Conservation (phyloP, 2,888 invertebrate genomes). For the Rotaria magnacalcarata region DNA sequence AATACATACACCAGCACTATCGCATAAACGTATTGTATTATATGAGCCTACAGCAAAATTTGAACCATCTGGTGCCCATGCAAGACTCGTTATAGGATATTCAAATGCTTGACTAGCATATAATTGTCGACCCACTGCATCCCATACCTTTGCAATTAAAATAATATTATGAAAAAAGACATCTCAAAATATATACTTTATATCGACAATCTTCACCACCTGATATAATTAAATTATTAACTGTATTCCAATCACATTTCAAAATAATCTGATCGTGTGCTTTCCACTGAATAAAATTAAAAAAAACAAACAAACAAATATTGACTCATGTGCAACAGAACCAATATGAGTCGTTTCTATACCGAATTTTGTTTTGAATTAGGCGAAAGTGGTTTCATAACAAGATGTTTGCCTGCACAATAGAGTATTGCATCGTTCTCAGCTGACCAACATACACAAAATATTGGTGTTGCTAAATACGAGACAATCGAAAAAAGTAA, state of each 20-base stretch:
- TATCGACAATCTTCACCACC: slow-evolving; percentile 74
- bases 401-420: slow-evolving; percentile 63
- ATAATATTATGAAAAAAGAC: slow-evolving; percentile 48
- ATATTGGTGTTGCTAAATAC: slow-evolving; percentile 66
- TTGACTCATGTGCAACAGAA: neutral
- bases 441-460: slow-evolving; percentile 73
- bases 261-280: slow-evolving; percentile 90
- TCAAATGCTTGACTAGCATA: slow-evolving; percentile 78
- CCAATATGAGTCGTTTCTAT: slow-evolving; percentile 36
- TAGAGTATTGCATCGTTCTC: slow-evolving; percentile 65
- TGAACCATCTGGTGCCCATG: slow-evolving; percentile 85
- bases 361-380: slow-evolving; percentile 63
- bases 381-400: slow-evolving; percentile 65
- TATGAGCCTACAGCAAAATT: slow-evolving; percentile 86
- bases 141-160: slow-evolving; percentile 68
- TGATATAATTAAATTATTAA: slow-evolving; percentile 65
- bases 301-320: neutral
- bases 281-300: slow-evolving; percentile 71
- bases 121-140: slow-evolving; percentile 78
- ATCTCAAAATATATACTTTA: slow-evolving; percentile 63
- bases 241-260: slow-evolving; percentile 65
- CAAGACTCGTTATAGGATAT: slow-evolving; percentile 80
- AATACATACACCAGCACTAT: slow-evolving; percentile 76
- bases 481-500: neutral
- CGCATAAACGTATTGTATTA: slow-evolving; percentile 84